These are phyloP conservation scores for Hirtodrosophila histrioides DNA, from an alignment of 2,888 invertebrate genomes.

Conservation along the genomic window DNA sequence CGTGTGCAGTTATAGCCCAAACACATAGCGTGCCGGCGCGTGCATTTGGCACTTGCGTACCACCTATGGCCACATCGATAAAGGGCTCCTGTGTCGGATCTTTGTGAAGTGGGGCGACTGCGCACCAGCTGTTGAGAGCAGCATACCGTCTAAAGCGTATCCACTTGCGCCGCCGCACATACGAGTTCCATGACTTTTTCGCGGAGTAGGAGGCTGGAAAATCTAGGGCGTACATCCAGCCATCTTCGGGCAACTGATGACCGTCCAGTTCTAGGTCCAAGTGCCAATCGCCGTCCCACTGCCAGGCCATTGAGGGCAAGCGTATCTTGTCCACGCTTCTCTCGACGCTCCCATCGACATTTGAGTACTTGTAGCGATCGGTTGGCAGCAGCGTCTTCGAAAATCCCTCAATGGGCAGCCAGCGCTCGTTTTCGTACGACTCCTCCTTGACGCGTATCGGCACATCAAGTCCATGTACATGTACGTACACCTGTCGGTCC, in stretches of 20 bases:
- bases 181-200: constrained; percentile 94
- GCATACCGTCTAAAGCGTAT: constrained; percentile 93
- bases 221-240: constrained; percentile 97
- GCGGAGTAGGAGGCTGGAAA: constrained; percentile 93
- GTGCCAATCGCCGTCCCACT: constrained; percentile 98
- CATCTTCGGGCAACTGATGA: constrained; percentile 94
- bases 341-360: constrained; percentile 91
- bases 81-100: constrained; percentile 96
- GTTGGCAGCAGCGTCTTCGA: constrained; percentile 93
- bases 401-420: constrained; percentile 96
- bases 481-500: constrained; percentile 96
- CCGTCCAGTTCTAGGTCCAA: constrained; percentile 93
- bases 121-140: constrained; percentile 96
- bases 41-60: constrained; percentile 92
- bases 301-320: constrained; percentile 97
- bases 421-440: constrained; percentile 96
- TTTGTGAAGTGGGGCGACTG: constrained; percentile 94
- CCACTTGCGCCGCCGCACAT: constrained; percentile 95
- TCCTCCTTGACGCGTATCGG: constrained; percentile 96
- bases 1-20: constrained; percentile 97
- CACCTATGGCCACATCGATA: constrained; percentile 95
- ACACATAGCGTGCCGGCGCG: constrained; percentile 91
- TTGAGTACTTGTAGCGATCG: constrained; percentile 94
- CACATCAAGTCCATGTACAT: constrained; percentile 94
- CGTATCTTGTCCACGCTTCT: constrained; percentile 92